Evolutionary conservation across 2,888 invertebrate species (phyloP).

Genomic region (Tridacna gigas): DNA sequence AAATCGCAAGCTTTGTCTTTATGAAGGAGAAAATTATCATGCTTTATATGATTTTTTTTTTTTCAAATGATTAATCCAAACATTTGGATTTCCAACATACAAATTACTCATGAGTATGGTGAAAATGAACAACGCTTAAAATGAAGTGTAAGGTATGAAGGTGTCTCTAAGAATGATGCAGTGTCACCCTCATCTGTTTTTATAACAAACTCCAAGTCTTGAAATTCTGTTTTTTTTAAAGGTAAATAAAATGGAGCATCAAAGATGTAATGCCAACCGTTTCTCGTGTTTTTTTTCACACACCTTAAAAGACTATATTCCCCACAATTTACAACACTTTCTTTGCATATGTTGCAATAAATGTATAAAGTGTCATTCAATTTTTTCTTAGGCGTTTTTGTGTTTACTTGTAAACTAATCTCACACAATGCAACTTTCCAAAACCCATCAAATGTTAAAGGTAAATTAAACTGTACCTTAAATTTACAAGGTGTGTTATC

Average conservation of each 20-base stretch:
- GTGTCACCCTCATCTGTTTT: slow-evolving; percentile 39
- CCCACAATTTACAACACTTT: slow-evolving; percentile 42
- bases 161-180: slow-evolving; percentile 54
- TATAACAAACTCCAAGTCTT: slow-evolving; percentile 51
- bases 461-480: too few species aligned
- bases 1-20: not conserved
- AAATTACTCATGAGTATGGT: slow-evolving; percentile 27
- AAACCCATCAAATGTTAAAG: slow-evolving; percentile 49
- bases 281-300: slow-evolving; percentile 27
- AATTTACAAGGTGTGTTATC: too few species aligned
- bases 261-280: slow-evolving; percentile 45
- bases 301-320: slow-evolving; percentile 43
- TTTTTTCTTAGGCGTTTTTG: slow-evolving; percentile 23
- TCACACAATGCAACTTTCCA: slow-evolving; percentile 55
- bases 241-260: slow-evolving; percentile 51
- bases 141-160: slow-evolving; percentile 50
- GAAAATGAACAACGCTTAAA: slow-evolving; percentile 58
- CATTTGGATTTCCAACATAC: slow-evolving; percentile 20
- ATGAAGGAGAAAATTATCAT: not conserved
- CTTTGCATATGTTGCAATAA: slow-evolving; percentile 44
- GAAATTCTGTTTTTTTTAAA: slow-evolving; percentile 42
- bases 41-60: slow-evolving; percentile 11
- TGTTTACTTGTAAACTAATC: slow-evolving; percentile 23
- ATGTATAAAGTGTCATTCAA: slow-evolving; percentile 32
- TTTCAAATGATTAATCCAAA: slow-evolving; percentile 33